A percentile compares a stretch with the other conserved stretches of the same genome.
These are phyloP conservation scores for Nomada ferruginata DNA, from an alignment of 2,888 invertebrate species.

Conservation along the genomic window DNA sequence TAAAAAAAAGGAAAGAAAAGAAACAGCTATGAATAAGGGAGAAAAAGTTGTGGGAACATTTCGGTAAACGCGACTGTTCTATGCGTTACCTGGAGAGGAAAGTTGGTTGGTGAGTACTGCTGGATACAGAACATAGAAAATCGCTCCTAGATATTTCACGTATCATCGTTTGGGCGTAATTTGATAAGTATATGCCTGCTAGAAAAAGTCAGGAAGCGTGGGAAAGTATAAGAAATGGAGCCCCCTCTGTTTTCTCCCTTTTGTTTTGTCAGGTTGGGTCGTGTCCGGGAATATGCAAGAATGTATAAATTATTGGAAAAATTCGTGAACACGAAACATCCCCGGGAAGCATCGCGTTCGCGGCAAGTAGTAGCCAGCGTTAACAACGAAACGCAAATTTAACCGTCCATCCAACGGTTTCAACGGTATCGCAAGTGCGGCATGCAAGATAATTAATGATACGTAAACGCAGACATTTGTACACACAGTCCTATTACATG, in stretches of 20 bases:
- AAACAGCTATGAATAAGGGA: constrained; percentile 9
- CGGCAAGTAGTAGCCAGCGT: constrained; percentile 1
- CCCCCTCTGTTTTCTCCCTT: no score
- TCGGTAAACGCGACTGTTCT: constrained; percentile 16
- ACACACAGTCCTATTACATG: constrained; percentile 46
- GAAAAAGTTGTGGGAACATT: constrained; percentile 6
- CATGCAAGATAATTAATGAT: constrained; percentile 53
- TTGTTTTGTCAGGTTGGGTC: no score
- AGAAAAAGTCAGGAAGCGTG: no score
- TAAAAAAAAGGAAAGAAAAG: background rate
- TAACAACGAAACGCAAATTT: constrained; percentile 44
- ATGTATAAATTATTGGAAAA: background rate
- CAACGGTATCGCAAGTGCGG: constrained; percentile 40
- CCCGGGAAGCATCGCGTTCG: background rate
- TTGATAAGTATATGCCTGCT: no score
- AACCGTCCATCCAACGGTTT: constrained; percentile 27
- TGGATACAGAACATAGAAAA: no score
- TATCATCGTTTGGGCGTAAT: no score
- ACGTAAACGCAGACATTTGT: constrained; percentile 58
- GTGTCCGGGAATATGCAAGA: background rate
- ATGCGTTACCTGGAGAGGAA: background rate
- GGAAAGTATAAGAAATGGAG: no score
- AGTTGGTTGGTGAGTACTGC: background rate
- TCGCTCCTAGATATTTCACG: no score
- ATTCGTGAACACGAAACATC: constrained; percentile 12